phyloP scores from a whole-genome alignment of 1,140 invertebrate species.

The Fopius arisanus region DNA sequence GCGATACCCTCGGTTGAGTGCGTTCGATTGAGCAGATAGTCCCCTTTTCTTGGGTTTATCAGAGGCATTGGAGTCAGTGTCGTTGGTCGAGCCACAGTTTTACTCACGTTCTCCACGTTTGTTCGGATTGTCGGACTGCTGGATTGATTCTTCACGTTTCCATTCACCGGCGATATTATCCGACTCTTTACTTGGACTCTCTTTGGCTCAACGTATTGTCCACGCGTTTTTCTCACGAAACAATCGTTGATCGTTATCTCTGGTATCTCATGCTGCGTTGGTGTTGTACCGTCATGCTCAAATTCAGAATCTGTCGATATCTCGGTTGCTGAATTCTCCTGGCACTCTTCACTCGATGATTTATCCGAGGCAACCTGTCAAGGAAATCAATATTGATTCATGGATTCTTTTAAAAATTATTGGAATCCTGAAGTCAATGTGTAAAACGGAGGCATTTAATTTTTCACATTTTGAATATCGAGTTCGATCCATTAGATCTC shows the following conservation, averaged over 20 bases:
- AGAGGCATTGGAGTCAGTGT: conserved; percentile 50
- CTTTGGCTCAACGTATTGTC: conserved; percentile 62
- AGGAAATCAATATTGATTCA: conserved; percentile 1
- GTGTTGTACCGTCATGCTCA: conserved; percentile 80
- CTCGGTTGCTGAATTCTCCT: conserved; percentile 85
- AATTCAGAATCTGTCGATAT: conserved; percentile 92
- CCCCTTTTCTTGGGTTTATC: conserved; percentile 70
- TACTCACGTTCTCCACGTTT: background rate
- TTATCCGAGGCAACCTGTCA: conserved; percentile 76
- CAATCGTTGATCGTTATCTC: conserved; percentile 73
- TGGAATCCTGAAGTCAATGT: no score
- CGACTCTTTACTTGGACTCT: conserved; percentile 70
- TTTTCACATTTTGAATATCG: no score
- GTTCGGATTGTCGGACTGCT: conserved; percentile 39
- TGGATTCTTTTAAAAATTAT: background rate
- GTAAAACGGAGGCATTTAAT: no score
- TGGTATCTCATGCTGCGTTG: conserved; percentile 71
- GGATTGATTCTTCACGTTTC: conserved; percentile 44
- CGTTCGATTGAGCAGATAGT: conserved; percentile 80
- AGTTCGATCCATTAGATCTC: no score
- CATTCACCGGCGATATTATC: conserved; percentile 55
- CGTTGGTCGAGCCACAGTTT: background rate
- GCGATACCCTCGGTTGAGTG: conserved; percentile 86
- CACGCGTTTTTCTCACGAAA: conserved; percentile 63
- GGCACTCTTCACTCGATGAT: conserved; percentile 71